phyloP scores from a whole-genome alignment of 2,888 invertebrate species.

The Drosophila nr. perissopoda region DNA sequence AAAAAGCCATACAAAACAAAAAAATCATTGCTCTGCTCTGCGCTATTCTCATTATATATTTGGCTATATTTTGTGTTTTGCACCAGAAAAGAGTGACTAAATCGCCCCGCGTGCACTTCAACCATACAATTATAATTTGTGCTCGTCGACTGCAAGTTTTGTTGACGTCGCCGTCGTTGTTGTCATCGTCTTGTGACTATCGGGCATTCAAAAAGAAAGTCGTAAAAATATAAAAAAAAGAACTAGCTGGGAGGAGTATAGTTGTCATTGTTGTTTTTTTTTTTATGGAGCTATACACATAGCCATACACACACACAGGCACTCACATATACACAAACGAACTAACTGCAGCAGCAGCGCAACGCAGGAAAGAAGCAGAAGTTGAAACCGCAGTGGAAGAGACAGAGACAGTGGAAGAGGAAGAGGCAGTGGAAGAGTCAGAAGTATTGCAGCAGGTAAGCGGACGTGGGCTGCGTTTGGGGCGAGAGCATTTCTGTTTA shows the following conservation, averaged over 20 bases:
- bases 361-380: conserved; percentile 44
- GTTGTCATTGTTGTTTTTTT: conserved; percentile 43
- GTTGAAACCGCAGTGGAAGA: conserved; percentile 16
- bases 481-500: conserved; percentile 57
- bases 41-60: conserved; percentile 45
- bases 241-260: conserved; percentile 69
- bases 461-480: conserved; percentile 56
- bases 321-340: conserved; percentile 45
- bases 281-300: conserved; percentile 39
- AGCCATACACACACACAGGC: conserved; percentile 15
- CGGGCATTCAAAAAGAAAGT: conserved; percentile 72
- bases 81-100: conserved; percentile 43
- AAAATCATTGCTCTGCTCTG: conserved; percentile 59
- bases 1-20: conserved; percentile 64
- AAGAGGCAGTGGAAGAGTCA: conserved; percentile 26
- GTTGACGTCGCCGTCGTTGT: conserved; percentile 68
- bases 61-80: conserved; percentile 51
- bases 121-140: conserved; percentile 17
- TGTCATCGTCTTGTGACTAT: conserved; percentile 74
- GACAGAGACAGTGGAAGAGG: conserved; percentile 6
- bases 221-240: conserved; percentile 63
- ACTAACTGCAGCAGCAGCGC: conserved; percentile 47
- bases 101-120: conserved; percentile 26
- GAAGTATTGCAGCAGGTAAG: conserved; percentile 63
- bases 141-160: conserved; percentile 42